Evolutionary conservation across 1,140 invertebrate genomes (phyloP).

Genomic region (Nymphalis io): DNA sequence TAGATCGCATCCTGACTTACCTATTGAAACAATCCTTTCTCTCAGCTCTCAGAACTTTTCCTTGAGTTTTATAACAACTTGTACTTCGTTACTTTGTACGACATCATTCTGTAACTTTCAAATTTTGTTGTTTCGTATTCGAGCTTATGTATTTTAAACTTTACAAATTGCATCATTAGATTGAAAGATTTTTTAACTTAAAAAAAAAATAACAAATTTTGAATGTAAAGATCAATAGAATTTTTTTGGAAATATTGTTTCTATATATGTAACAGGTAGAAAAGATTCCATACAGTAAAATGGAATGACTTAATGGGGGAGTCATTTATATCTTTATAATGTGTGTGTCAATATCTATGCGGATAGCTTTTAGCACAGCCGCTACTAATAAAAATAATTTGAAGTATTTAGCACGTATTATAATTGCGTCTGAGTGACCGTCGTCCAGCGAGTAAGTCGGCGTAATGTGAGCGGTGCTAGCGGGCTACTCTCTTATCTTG

Average conservation of each 20-base stretch:
- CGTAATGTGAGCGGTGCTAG: conserved; percentile 19
- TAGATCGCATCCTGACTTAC: conserved; percentile 33
- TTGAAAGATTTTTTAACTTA: too few relatives aligned
- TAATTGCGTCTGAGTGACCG: not conserved
- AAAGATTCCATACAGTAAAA: too few relatives aligned
- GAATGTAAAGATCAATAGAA: too few relatives aligned
- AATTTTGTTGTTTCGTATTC: not conserved
- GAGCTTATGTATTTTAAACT: not conserved
- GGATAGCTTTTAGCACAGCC: too few relatives aligned
- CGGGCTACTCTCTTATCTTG: conserved; percentile 35
- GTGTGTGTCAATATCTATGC: too few relatives aligned
- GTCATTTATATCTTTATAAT: too few relatives aligned
- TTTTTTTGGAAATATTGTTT: too few relatives aligned
- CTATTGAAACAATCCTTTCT: conserved; percentile 26
- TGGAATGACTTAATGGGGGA: too few relatives aligned
- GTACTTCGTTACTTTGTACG: conserved; percentile 7
- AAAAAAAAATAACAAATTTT: too few relatives aligned
- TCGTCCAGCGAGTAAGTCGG: not conserved
- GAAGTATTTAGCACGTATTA: not conserved
- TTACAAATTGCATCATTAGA: too few relatives aligned
- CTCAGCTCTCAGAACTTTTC: conserved; percentile 7
- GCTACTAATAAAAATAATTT: not conserved
- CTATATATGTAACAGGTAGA: too few relatives aligned
- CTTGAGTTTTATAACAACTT: conserved; percentile 25
- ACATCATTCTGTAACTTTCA: conserved; percentile 4